A percentile compares a stretch with the other conserved stretches of the same genome.
Evolutionary conservation across 2,888 invertebrate species (phyloP).

Genomic region (Phyllotreta striolata): DNA sequence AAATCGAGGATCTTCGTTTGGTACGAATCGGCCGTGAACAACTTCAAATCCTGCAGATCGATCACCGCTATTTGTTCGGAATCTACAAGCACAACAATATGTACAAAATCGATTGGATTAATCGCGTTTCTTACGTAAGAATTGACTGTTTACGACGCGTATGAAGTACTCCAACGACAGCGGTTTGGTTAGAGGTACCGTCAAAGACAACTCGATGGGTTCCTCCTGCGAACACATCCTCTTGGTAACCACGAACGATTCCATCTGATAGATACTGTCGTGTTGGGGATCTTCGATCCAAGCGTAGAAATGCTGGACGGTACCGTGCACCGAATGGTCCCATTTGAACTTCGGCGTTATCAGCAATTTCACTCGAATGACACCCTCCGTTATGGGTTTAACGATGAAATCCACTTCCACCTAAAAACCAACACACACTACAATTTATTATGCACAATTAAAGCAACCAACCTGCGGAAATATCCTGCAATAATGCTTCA

Average conservation of each 20-base stretch:
- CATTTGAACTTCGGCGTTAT: constrained; percentile 81
- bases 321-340: constrained; percentile 88
- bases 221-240: constrained; percentile 69
- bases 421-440: constrained; percentile 7
- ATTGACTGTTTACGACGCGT: constrained; percentile 86
- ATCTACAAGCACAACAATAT: constrained; percentile 61
- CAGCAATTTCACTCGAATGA: constrained; percentile 81
- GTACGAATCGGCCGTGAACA: constrained; percentile 50
- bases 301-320: constrained; percentile 90
- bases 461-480: constrained; percentile 78
- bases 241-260: constrained; percentile 78
- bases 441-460: too few species aligned
- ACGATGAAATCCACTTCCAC: constrained; percentile 83
- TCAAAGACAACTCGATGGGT: constrained; percentile 88
- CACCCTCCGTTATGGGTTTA: constrained; percentile 95
- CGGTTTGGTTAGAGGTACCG: constrained; percentile 92
- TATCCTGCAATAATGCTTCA: constrained; percentile 85
- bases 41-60: constrained; percentile 49
- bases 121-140: too few species aligned
- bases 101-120: too few species aligned
- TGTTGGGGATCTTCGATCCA: constrained; percentile 97
- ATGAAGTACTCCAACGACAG: constrained; percentile 92
- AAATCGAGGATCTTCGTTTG: constrained; percentile 78
- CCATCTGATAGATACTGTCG: constrained; percentile 95
- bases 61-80: constrained; percentile 67